Evolutionary conservation across 1,140 invertebrate genomes (phyloP).

Genomic region (Lycorma delicatula): DNA sequence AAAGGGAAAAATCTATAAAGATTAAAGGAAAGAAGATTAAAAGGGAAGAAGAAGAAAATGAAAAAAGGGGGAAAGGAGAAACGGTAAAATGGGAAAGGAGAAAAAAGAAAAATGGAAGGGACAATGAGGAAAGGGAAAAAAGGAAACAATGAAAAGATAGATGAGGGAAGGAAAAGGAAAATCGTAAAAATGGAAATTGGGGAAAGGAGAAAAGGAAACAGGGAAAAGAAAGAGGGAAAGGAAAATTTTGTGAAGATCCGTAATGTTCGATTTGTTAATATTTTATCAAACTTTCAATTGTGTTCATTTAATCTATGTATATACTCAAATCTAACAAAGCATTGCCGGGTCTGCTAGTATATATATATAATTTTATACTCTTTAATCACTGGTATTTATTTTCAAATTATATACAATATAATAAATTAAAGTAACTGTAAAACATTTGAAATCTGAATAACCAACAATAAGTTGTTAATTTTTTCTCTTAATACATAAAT

Average conservation of each 20-base stretch:
- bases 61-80: not conserved
- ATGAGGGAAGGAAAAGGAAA: not conserved
- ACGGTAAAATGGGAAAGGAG: not conserved
- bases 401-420: too few relatives aligned
- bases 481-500: too few relatives aligned
- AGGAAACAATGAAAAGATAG: not conserved
- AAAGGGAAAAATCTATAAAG: not conserved
- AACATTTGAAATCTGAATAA: too few relatives aligned
- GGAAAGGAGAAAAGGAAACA: not conserved
- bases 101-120: not conserved
- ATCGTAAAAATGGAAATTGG: not conserved
- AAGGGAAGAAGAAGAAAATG: not conserved
- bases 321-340: too few relatives aligned
- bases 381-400: too few relatives aligned
- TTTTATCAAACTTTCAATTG: too few relatives aligned
- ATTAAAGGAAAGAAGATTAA: not conserved
- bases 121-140: not conserved
- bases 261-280: too few relatives aligned
- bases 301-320: too few relatives aligned
- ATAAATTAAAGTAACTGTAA: too few relatives aligned
- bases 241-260: not conserved
- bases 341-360: too few relatives aligned
- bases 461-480: too few relatives aligned
- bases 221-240: not conserved
- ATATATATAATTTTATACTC: too few relatives aligned